Evolutionary conservation across 2,113 vertebrate genomes (phyloP).

Genomic region (Grammomys dolichurus): DNA sequence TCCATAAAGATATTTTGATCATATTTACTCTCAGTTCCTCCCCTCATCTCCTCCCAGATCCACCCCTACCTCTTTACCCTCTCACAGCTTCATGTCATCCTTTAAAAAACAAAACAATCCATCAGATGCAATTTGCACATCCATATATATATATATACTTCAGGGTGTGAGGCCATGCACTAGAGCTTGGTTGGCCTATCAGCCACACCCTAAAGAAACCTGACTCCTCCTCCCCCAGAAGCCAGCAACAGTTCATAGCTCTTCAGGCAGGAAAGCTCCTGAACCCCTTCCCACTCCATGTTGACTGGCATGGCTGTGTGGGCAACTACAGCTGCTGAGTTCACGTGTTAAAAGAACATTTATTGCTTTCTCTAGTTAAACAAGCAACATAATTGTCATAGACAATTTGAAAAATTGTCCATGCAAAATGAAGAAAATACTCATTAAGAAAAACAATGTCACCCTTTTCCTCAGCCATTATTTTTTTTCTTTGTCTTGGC

Average conservation of each 20-base stretch:
- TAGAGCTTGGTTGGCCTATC: too few species aligned
- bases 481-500: slow-evolving; percentile 43
- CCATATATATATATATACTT: not conserved
- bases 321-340: not conserved
- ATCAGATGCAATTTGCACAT: not conserved
- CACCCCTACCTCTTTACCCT: not conserved
- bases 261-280: not conserved
- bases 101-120: not conserved
- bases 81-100: not conserved
- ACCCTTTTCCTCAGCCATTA: not conserved
- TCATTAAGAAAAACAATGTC: not conserved
- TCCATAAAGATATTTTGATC: not conserved
- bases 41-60: too few species aligned
- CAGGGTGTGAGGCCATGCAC: not conserved
- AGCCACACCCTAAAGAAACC: not conserved
- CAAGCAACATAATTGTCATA: slow-evolving; percentile 46
- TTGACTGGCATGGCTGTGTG: not conserved
- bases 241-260: not conserved
- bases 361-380: slow-evolving; percentile 39
- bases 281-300: not conserved
- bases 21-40: not conserved
- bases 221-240: not conserved
- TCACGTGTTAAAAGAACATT: not conserved
- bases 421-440: slow-evolving; percentile 39
- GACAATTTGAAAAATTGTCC: slow-evolving; percentile 34